Base-by-base conservation (phyloP, 2,113 vertebrate genomes). In the Sphyrna mokarran region DNA sequence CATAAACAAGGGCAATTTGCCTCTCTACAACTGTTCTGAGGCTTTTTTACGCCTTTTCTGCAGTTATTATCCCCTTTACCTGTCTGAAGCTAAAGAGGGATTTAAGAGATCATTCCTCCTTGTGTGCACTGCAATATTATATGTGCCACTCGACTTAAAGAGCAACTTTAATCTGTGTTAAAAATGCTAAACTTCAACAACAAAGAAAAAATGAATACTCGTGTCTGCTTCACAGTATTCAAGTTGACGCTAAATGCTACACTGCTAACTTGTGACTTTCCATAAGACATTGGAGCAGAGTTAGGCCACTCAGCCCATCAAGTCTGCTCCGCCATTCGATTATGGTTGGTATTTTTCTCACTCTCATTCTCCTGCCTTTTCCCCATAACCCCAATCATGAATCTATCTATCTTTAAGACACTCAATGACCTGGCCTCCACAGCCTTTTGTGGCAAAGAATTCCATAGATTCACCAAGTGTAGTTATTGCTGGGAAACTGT, bases 1-100 rank as follows among this genome's bases (percentile, higher is more conserved):
- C 96, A 96, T 96, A 97, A 95, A 76, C 68, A 95, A 72, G 94
- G 68, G 66, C 93, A 95, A 76, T 95, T 95, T 95, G 40, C 43
- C 29, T 40, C 94, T 29, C 43, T 48, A 72, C 94, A 76, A 95
- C 69, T 95, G 68, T 95, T 95, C 94, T 2, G 94, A 95, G 94
- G 94, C 69, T 43, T 95, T 54, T 70, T 72, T 76, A 76, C 72
- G 94, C 69, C 48, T 72, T 95, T 48, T 54, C 40, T 72, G 14
- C 94, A 72, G 94, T 70, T 72, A 95, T 48, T 70, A 95, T 72
- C 66, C 93, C 43, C 89, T 93, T 61, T 93, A 68, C n/a, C 89
- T 93, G 89, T 66, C 89, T 93, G 89, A 22, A 66, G 58, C 33
- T 68, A 93, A 93, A 37, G 61, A 68, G 89, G 61, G 61, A 93